Conservation (phyloP, 2,797 vertebrate species). For the Monodelphis domestica region DNA sequence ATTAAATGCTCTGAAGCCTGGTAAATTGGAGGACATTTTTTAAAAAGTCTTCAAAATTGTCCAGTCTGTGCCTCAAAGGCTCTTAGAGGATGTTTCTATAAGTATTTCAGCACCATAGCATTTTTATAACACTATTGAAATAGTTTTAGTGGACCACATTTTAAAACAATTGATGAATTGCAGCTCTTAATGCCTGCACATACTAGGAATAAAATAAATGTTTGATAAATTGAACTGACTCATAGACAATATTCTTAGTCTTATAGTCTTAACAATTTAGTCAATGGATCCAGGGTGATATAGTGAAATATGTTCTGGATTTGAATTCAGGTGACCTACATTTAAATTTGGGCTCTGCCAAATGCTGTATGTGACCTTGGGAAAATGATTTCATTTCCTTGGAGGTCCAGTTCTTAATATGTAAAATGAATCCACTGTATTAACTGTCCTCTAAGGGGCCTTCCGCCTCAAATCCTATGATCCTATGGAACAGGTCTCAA, state of each 20-base stretch:
- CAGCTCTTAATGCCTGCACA: not conserved
- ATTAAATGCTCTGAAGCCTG: conserved; percentile 48
- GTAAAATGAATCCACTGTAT: not conserved
- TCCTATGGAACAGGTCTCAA: conserved; percentile 19
- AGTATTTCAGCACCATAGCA: conserved; percentile 35
- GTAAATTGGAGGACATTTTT: conserved; percentile 19
- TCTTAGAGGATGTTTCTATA: conserved; percentile 21
- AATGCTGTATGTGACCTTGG: not conserved
- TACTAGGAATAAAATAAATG: not conserved
- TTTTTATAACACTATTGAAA: not conserved
- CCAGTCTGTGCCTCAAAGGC: conserved; percentile 24
- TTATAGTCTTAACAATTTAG: not conserved
- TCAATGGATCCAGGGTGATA: not conserved
- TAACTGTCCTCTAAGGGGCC: not conserved
- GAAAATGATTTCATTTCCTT: not conserved
- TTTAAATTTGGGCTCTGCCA: not conserved
- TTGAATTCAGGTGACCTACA: not conserved
- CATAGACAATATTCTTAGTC: not conserved
- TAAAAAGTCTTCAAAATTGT: conserved; percentile 25
- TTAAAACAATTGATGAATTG: conserved; percentile 31
- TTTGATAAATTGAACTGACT: not conserved
- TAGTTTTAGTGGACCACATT: not conserved
- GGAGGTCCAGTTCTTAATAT: not conserved
- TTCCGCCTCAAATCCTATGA: not conserved
- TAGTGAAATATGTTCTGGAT: not conserved